Conservation (phyloP, 2,888 invertebrate species). For the Tortricodes alternella region DNA sequence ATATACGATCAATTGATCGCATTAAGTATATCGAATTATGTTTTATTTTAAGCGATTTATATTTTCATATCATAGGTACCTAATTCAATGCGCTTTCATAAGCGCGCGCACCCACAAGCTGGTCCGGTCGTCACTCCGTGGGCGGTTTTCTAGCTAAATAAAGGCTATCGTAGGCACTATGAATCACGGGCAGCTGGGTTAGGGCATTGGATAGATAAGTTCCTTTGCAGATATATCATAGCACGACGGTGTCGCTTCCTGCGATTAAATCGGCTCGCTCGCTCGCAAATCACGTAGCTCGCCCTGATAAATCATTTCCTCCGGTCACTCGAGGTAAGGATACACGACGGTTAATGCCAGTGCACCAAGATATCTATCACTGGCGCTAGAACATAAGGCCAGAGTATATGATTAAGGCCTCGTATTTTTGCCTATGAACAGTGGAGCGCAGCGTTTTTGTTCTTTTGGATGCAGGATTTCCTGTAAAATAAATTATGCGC, state of each 20-base stretch:
- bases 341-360: constrained; percentile 30
- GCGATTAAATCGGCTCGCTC: constrained; percentile 68
- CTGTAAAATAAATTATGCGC: no score
- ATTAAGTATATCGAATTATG: constrained; percentile 1
- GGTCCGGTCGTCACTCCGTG: constrained; percentile 29
- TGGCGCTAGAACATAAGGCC: constrained; percentile 12
- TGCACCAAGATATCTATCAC: constrained; percentile 24
- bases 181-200: constrained; percentile 66
- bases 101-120: constrained; percentile 1
- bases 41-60: neutral
- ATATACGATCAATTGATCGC: neutral
- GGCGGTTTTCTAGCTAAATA: constrained; percentile 50
- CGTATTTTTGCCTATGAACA: constrained; percentile 16
- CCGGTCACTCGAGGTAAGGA: constrained; percentile 41
- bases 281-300: constrained; percentile 71
- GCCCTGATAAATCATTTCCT: constrained; percentile 77
- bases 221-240: constrained; percentile 65
- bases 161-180: constrained; percentile 58
- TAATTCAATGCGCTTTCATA: neutral
- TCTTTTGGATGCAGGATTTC: neutral
- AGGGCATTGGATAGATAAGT: constrained; percentile 68
- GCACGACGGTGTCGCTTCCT: constrained; percentile 65
- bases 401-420: no score
- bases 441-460: neutral
- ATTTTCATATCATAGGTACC: neutral